Conservation (phyloP, 2,113 vertebrate genomes). For the Fulica atra region DNA sequence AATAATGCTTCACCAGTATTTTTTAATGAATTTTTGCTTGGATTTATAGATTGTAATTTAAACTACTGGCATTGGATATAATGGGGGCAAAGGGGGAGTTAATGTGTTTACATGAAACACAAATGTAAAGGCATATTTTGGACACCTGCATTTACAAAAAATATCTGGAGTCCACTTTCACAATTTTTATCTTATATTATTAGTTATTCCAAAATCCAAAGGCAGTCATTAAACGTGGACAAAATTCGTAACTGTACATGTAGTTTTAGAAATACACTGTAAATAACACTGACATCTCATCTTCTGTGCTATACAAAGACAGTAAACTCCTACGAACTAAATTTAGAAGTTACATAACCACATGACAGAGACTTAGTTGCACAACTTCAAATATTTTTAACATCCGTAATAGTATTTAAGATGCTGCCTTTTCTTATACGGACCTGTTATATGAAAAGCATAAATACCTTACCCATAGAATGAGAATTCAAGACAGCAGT, state of each 20-base stretch:
- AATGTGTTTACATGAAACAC: not conserved
- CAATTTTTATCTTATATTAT: not conserved
- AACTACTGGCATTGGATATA: not conserved
- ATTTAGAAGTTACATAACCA: not conserved
- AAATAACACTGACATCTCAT: not conserved
- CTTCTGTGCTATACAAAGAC: not conserved
- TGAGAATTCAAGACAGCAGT: slow-evolving; percentile 51
- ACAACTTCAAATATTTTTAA: slow-evolving; percentile 24
- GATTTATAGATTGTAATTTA: not conserved
- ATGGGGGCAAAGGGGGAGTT: not conserved
- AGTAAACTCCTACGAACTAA: not conserved
- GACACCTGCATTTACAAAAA: rapidly evolving
- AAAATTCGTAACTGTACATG: not conserved
- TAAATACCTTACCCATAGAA: slow-evolving; percentile 51
- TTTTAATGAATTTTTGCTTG: not conserved
- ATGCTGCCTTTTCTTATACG: not conserved
- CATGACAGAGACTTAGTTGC: not conserved
- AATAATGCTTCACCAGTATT: not conserved
- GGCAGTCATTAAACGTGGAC: not conserved
- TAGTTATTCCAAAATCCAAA: not conserved
- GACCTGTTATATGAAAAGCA: slow-evolving; percentile 13
- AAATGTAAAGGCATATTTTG: not conserved
- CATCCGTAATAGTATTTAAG: not conserved
- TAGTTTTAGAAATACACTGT: not conserved
- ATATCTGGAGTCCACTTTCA: not conserved